Conservation (phyloP, 2,888 invertebrate genomes). For the Ophion ventricosus region DNA sequence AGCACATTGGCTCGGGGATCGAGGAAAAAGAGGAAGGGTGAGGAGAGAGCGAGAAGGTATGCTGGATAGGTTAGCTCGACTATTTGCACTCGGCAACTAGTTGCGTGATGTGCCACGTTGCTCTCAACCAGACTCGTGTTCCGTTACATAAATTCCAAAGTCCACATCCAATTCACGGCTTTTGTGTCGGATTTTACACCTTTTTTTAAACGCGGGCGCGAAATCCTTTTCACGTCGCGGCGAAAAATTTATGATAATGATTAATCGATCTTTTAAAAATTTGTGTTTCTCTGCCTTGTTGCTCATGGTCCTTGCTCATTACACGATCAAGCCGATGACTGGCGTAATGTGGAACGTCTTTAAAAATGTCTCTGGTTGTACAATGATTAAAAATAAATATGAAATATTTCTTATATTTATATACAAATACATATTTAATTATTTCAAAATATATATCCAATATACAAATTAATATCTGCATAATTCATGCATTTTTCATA, state of each 20-base stretch:
- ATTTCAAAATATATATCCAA: background rate
- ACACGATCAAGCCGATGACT: no score
- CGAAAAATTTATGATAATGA: background rate
- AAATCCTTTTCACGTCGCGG: background rate
- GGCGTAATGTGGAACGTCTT: no score
- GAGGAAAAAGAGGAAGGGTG: constrained; percentile 13
- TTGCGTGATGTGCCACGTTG: constrained; percentile 76
- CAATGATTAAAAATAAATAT: no score
- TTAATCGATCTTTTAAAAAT: background rate
- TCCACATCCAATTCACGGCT: constrained; percentile 44
- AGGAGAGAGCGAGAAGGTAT: constrained; percentile 23
- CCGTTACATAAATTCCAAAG: constrained; percentile 64
- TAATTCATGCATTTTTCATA: no score
- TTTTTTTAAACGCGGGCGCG: background rate
- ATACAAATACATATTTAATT: background rate
- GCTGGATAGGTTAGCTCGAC: constrained; percentile 67
- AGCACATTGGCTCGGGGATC: constrained; percentile 67
- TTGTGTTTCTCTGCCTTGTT: background rate
- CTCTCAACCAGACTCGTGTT: constrained; percentile 73
- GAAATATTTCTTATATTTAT: background rate
- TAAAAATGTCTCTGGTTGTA: no score
- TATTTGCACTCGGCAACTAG: constrained; percentile 80
- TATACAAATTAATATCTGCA: no score
- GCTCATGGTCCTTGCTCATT: no score
- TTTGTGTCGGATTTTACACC: constrained; percentile 12